Base-by-base conservation (phyloP, 2,113 vertebrate genomes). In the Zosterops lateralis region DNA sequence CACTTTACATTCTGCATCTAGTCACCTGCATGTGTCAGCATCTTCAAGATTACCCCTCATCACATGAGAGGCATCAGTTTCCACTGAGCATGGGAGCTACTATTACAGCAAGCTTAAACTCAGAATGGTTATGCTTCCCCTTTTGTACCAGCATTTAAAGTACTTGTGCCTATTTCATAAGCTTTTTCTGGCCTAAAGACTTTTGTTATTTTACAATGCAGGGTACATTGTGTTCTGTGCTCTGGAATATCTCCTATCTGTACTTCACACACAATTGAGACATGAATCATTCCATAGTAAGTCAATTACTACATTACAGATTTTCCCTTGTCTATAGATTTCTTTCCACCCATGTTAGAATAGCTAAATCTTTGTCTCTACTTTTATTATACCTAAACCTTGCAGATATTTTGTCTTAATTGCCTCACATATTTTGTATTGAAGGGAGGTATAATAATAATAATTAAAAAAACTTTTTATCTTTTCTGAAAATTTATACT, bases 41-140 rank as follows among this genome's bases (percentile, higher is more conserved):
- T 85, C 90, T 77, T 92, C 72, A 92, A 85, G 84, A 80, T 92
- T 74, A 94, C 57, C 54, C 31, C 36, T 62, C 3, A 0, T 92
- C 95, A 92, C 84, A 91, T 93, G 92, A 83, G 84, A 90, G 71
- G 91, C 75, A 79, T 95, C 74, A 9, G 71, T 53, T 96, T 96
- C 74, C 91, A 67, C 78, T 56, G 68, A 80, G 70, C 58, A 18
- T 2, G 11, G 44, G 12, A 48, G 79, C 47, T 96, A 80, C 74
- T 50, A 2, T 95, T 94, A 92, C 89, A 95, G 78, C 71, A 80
- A 70, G 58, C 71, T 90, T 71, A 90, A 91, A 71, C 67, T 21
- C 2, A 31, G 72, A 73, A 47, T 22, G 73, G 36, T 29, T 89
- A 17, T 77, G 51, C 60, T 87, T 47, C 44, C 50, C 11, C 0